Evolutionary conservation across 2,888 invertebrate species (phyloP).

Genomic region (Zygaena filipendulae): DNA sequence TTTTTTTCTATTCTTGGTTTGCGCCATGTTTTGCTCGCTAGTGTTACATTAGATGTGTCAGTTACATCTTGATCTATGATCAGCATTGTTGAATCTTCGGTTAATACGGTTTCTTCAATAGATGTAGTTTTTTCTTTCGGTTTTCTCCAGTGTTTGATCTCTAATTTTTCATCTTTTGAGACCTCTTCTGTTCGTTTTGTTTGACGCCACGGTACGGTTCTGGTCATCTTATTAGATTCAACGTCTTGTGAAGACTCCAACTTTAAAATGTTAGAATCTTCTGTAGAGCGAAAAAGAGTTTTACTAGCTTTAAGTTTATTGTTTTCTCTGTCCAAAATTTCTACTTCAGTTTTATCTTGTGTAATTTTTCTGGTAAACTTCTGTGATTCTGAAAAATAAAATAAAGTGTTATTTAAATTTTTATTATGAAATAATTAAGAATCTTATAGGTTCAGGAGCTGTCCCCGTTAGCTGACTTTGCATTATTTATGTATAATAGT

Average conservation of each 20-base stretch:
- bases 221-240: constrained; percentile 28
- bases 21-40: constrained; percentile 13
- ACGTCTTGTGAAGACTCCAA: constrained; percentile 36
- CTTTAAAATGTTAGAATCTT: constrained; percentile 47
- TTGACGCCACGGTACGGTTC: constrained; percentile 45
- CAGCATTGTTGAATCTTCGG: constrained; percentile 13
- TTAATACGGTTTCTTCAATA: constrained; percentile 18
- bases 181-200: constrained; percentile 19
- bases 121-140: constrained; percentile 18
- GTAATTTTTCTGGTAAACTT: constrained; percentile 31
- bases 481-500: no score
- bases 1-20: constrained; percentile 12
- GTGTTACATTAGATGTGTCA: not conserved
- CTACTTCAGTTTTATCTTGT: constrained; percentile 33
- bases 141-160: constrained; percentile 29
- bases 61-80: not conserved
- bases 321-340: constrained; percentile 21
- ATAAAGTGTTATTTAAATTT: no score
- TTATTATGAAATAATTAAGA: no score
- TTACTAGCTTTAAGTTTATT: constrained; percentile 23
- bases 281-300: constrained; percentile 37
- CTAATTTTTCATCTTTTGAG: constrained; percentile 20
- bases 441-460: no score
- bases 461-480: no score
- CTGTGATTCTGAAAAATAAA: constrained; percentile 36